Conservation (phyloP, 92 coral and sea anemone genomes). For the Palythoa heliodiscus region DNA sequence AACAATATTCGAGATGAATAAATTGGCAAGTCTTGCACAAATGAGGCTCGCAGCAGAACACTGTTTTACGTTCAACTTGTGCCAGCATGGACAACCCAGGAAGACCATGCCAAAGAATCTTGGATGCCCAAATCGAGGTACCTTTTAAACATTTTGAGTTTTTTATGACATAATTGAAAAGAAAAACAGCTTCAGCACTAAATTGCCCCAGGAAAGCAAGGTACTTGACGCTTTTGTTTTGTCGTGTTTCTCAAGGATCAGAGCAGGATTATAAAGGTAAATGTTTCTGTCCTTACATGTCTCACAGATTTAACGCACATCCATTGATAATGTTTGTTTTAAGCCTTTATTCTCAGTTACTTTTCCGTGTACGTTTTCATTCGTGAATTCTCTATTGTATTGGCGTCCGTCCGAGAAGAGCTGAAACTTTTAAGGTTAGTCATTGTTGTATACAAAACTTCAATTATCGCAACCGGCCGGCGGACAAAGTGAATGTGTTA, state of each 20-base stretch:
- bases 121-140: conserved; percentile 43
- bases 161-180: background rate
- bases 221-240: conserved; percentile 24
- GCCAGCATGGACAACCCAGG: conserved; percentile 9
- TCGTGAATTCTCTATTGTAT: conserved; percentile 10
- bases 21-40: background rate
- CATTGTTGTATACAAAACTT: background rate
- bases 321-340: conserved; percentile 10
- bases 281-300: conserved; percentile 1
- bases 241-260: conserved; percentile 19
- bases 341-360: background rate
- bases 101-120: conserved; percentile 29
- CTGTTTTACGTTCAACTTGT: conserved; percentile 1
- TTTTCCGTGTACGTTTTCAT: conserved; percentile 15
- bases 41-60: background rate
- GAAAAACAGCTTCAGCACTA: background rate
- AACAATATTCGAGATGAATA: background rate
- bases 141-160: background rate
- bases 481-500: background rate
- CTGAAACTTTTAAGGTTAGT: conserved; percentile 36
- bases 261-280: conserved; percentile 33
- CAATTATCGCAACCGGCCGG: conserved; percentile 21
- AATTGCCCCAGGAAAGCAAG: conserved; percentile 11
- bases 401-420: conserved; percentile 25
- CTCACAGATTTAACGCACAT: background rate